Evolutionary conservation across 2,888 invertebrate genomes (phyloP).

Genomic region (Griposia aprilina): DNA sequence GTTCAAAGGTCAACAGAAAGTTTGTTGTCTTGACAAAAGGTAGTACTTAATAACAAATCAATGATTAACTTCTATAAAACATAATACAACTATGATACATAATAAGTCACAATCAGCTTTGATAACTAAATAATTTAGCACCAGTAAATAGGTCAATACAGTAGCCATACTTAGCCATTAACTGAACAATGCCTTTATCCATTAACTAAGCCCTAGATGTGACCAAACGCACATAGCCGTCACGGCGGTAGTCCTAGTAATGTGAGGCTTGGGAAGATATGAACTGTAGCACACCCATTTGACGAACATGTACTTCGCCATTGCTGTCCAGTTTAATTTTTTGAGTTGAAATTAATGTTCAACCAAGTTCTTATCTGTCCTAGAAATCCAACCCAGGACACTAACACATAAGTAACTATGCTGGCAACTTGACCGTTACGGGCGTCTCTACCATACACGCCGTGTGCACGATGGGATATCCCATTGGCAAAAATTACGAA

Average conservation of each 20-base stretch:
- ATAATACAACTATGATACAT: conserved; percentile 6
- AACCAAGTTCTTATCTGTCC: background rate
- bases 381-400: background rate
- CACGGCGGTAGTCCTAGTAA: conserved; percentile 14
- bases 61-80: conserved; percentile 9
- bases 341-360: background rate
- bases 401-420: background rate
- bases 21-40: conserved; percentile 34
- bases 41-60: background rate
- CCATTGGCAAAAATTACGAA: background rate
- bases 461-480: background rate
- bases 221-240: conserved; percentile 4
- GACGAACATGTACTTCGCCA: background rate
- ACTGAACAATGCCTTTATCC: conserved; percentile 25
- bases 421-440: background rate
- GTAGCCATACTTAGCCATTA: conserved; percentile 2
- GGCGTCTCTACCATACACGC: background rate
- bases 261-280: conserved; percentile 2
- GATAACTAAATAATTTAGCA: conserved; percentile 3
- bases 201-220: conserved; percentile 24
- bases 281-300: background rate
- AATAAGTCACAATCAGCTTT: conserved; percentile 8
- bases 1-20: conserved; percentile 35
- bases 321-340: too few relatives aligned
- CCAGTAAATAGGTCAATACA: conserved; percentile 30